Evolutionary conservation across 2,888 invertebrate species (phyloP).

Genomic region (Cacoxenus indagator): DNA sequence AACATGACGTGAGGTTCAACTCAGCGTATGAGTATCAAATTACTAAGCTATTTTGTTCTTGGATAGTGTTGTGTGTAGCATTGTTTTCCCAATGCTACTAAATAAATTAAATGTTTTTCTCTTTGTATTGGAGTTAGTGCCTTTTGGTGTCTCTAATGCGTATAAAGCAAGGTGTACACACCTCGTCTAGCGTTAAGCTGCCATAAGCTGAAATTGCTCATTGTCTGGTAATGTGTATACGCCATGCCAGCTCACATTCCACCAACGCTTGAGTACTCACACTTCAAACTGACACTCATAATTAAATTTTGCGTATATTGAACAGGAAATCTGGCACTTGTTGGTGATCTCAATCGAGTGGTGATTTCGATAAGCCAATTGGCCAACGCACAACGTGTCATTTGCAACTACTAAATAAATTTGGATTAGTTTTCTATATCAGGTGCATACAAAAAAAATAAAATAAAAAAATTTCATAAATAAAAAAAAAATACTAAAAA

Average conservation of each 20-base stretch:
- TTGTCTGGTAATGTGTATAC: not conserved
- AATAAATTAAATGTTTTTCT: conserved; percentile 8
- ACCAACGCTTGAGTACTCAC: not conserved
- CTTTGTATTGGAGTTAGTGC: not conserved
- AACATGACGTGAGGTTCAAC: conserved; percentile 1
- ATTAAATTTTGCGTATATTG: not conserved
- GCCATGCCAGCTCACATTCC: not conserved
- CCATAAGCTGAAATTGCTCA: conserved; percentile 7
- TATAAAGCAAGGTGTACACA: conserved; percentile 11
- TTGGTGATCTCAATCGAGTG: not conserved
- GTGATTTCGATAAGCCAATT: not conserved
- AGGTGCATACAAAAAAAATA: no score
- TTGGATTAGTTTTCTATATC: no score
- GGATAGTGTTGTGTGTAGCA: not conserved
- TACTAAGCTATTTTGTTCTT: conserved; percentile 16
- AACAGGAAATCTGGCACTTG: not conserved
- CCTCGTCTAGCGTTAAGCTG: conserved; percentile 10
- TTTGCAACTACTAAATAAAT: not conserved
- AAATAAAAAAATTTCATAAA: not conserved
- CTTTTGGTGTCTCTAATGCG: not conserved
- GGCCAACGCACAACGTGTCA: conserved; percentile 1
- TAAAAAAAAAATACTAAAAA: no score
- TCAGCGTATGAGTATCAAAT: conserved; percentile 11
- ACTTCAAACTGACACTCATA: not conserved
- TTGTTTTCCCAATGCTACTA: not conserved